phyloP scores from a whole-genome alignment of 2,888 invertebrate species.

The Synanthedon myopaeformis region DNA sequence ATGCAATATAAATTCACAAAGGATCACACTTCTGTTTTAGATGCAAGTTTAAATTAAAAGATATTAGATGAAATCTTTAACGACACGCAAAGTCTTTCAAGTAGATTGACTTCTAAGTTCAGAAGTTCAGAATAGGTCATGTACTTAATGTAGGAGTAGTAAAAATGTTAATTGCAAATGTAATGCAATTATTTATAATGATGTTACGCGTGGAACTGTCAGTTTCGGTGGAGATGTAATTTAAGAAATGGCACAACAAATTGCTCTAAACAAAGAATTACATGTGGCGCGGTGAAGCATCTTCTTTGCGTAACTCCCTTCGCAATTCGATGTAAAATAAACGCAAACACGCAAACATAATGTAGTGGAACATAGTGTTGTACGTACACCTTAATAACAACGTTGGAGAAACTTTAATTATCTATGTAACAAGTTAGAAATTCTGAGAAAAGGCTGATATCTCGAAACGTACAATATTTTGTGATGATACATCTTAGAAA shows the following conservation, averaged over 20 bases:
- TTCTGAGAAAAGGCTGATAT: neutral
- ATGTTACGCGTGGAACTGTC: neutral
- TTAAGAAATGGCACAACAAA: slow-evolving; percentile 4
- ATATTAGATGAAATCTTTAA: no score
- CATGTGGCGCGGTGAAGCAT: neutral
- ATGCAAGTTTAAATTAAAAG: no score
- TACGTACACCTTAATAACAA: neutral
- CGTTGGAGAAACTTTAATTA: neutral
- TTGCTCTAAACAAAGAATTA: slow-evolving; percentile 2
- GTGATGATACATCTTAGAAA: no score
- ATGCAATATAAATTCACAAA: neutral
- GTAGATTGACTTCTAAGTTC: no score
- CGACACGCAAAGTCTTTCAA: no score
- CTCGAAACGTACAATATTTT: neutral
- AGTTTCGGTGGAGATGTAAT: slow-evolving; percentile 2
- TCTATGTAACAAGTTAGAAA: neutral
- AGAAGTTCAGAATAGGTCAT: no score
- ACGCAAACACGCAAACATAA: slow-evolving; percentile 3
- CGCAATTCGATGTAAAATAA: neutral
- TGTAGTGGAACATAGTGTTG: neutral
- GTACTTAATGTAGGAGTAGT: no score
- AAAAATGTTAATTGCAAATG: neutral
- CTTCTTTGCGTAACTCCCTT: slow-evolving; percentile 4
- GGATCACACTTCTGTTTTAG: no score
- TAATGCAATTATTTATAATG: neutral